A percentile compares a stretch with the other conserved stretches of the same genome.
phyloP scores from a whole-genome alignment of 2,113 vertebrate genomes.

The Psettodes erumei region DNA sequence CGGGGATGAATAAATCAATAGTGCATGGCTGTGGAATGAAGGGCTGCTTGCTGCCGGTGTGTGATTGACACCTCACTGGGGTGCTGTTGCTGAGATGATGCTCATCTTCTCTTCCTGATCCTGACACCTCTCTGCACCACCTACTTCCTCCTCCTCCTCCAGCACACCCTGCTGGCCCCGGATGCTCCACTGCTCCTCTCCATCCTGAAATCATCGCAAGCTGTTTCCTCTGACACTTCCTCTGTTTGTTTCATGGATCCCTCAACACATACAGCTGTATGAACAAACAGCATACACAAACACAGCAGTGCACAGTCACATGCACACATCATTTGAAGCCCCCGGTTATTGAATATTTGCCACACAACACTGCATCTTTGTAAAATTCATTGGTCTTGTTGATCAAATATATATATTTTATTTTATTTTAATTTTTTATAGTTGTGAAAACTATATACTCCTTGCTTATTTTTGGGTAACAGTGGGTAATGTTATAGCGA shows the following conservation, averaged over 20 bases:
- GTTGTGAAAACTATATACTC: neutral
- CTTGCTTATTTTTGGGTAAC: neutral
- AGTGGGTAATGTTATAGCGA: neutral
- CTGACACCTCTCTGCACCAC: slow-evolving; percentile 45
- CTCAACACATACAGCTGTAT: neutral
- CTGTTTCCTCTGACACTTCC: slow-evolving; percentile 1
- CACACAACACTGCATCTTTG: neutral
- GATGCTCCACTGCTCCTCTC: slow-evolving; percentile 1
- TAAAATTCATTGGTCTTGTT: neutral
- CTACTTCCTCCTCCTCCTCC: slow-evolving; percentile 29
- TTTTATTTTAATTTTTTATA: neutral
- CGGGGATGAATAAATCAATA: slow-evolving; percentile 73
- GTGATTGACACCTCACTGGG: slow-evolving; percentile 76
- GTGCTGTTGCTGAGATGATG: slow-evolving; percentile 58
- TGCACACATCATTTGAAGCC: neutral
- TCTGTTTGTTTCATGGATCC: slow-evolving; percentile 4
- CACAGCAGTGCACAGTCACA: neutral
- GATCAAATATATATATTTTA: neutral
- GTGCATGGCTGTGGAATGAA: slow-evolving; percentile 47
- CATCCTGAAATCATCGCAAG: slow-evolving; percentile 20
- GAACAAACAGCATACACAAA: neutral
- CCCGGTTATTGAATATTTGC: neutral
- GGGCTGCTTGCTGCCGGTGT: slow-evolving; percentile 31
- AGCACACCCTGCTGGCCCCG: slow-evolving; percentile 17
- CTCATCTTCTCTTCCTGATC: slow-evolving; percentile 50